phyloP scores from a whole-genome alignment of 2,797 vertebrate species.

The Lerista edwardsae region DNA sequence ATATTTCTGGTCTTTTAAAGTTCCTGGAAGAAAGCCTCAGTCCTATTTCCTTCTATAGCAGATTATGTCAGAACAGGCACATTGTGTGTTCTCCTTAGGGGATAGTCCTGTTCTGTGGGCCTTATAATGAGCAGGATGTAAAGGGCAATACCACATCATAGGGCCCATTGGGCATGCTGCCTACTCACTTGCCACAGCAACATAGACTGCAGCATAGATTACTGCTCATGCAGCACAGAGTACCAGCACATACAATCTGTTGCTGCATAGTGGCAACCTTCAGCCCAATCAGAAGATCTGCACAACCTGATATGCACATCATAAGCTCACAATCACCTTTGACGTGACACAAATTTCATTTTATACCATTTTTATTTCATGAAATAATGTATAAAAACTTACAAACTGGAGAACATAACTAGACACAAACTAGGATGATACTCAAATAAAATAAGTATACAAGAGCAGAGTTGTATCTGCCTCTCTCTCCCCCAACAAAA shows the following conservation, averaged over 20 bases:
- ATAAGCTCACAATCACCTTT: neutral
- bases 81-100: neutral
- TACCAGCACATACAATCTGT: neutral
- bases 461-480: conserved; percentile 71
- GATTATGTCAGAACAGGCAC: neutral
- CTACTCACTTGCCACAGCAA: neutral
- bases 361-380: conserved; percentile 81
- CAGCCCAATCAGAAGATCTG: neutral
- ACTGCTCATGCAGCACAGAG: neutral
- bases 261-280: neutral
- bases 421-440: conserved; percentile 78
- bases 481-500: conserved; percentile 60
- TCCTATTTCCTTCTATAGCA: neutral
- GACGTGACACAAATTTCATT: conserved; percentile 58
- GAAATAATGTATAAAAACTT: conserved; percentile 85
- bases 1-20: neutral
- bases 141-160: neutral
- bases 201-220: neutral
- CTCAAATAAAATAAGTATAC: conserved; percentile 73
- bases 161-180: neutral
- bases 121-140: neutral
- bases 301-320: neutral
- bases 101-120: neutral
- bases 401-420: conserved; percentile 83
- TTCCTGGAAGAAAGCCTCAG: neutral